Base-by-base conservation (phyloP, 30 jellyfish, hydroid and myxozoan genomes). In the Nemopilema nomurai region DNA sequence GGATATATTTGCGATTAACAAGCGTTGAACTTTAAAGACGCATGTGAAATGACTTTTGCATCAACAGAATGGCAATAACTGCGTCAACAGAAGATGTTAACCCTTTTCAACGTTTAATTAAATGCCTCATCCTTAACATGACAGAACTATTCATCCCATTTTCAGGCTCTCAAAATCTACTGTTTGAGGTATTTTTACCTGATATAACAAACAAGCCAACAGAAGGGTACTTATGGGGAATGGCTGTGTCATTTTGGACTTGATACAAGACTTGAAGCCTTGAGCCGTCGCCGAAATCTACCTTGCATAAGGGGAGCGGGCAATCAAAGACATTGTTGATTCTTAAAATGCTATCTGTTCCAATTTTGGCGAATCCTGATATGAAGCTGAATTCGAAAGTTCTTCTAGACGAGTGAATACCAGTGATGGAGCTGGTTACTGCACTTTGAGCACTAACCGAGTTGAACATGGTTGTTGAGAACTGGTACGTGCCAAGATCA, bases 231-330 rank as follows among this genome's bases (percentile, higher is more conserved):
- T 8, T 29, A 31, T 71, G 82, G 17, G 16, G 49, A 21, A 71
- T 1, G 8, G 30, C 25, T 21, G 82, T 25, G 4, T 25, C 82
- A 71, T 71, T 71, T 9, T 18, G 67, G 7, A 71, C 18, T 28
- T 71, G 25, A 9, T 31, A 63, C 25, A 29, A 17, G 4, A 27
- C 82, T 26, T 26, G 25, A 17, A 29, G 57, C 13, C 9, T 6
- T 1, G 23, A 19, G 66, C 67, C 82, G 51, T 71, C 82, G 20
- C 82, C 82, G 30, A 71, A 71, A 71, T 71, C 67, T 21, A 71
- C 1, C 4, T 29, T 63, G 51, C 82, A 71, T 66, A 20, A 28
- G 32, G 51, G 16, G 1, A 71, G 20, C 21, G 82, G 82, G n/a
- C 82, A 71, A n/a, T 71, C 82, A 71, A 71, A 71, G 67, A 25